Evolutionary conservation across 2,797 vertebrate species (phyloP).

Genomic region (Acipenser oxyrinchus): DNA sequence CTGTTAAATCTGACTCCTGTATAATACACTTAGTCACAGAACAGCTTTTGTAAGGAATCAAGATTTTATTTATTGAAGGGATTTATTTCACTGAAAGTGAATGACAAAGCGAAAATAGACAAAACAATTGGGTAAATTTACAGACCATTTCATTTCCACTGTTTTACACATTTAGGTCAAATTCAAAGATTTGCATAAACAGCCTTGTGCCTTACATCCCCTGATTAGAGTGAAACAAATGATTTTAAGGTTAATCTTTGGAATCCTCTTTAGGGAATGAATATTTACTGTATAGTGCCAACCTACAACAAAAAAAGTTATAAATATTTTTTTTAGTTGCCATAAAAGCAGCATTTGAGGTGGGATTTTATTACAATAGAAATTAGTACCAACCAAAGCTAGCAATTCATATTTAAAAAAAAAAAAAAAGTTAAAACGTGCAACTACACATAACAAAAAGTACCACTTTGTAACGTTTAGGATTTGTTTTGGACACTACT

Average conservation of each 20-base stretch:
- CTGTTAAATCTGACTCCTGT: too few relatives aligned
- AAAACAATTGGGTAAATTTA: slow-evolving; percentile 69
- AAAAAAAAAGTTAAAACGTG: slow-evolving; percentile 65
- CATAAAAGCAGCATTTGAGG: slow-evolving; percentile 60
- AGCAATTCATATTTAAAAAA: slow-evolving; percentile 68
- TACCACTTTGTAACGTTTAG: slow-evolving; percentile 69
- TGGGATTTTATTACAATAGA: slow-evolving; percentile 56
- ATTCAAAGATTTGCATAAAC: slow-evolving; percentile 70
- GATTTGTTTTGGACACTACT: slow-evolving; percentile 65
- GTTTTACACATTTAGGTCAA: slow-evolving; percentile 50
- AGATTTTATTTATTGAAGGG: slow-evolving; percentile 39
- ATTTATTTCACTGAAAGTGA: slow-evolving; percentile 63
- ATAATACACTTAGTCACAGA: too few relatives aligned
- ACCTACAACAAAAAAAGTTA: slow-evolving; percentile 67
- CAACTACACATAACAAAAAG: slow-evolving; percentile 67
- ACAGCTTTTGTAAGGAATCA: too few relatives aligned
- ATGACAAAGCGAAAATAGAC: slow-evolving; percentile 72
- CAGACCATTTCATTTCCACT: slow-evolving; percentile 60
- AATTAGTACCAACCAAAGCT: slow-evolving; percentile 63
- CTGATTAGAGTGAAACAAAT: slow-evolving; percentile 68
- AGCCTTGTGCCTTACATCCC: slow-evolving; percentile 70
- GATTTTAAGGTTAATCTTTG: slow-evolving; percentile 60
- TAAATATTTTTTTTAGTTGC: slow-evolving; percentile 72
- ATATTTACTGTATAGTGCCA: slow-evolving; percentile 66
- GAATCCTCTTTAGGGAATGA: slow-evolving; percentile 62